Conservation (phyloP, 2,113 vertebrate species). For the Siphamia tubifer region DNA sequence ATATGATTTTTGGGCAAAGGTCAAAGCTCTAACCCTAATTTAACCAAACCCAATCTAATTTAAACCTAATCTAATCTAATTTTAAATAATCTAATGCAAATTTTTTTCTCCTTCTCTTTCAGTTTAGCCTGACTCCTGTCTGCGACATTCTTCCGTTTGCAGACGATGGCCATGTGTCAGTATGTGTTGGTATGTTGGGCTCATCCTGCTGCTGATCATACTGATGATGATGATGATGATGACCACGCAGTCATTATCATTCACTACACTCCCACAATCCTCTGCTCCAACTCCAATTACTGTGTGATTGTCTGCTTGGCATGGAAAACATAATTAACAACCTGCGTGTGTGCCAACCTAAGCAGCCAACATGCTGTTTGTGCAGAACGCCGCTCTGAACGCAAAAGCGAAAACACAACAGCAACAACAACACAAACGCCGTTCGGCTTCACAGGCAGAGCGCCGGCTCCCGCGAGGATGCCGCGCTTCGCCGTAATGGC, state of each 20-base stretch:
- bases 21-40: too few relatives aligned
- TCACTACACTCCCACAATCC: slow-evolving; percentile 62
- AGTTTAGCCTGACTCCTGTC: too few relatives aligned
- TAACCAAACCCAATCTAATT: too few relatives aligned
- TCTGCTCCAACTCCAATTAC: slow-evolving; percentile 70
- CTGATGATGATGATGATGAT: slow-evolving; percentile 51
- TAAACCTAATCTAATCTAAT: too few relatives aligned
- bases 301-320: slow-evolving; percentile 71
- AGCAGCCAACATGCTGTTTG: slow-evolving; percentile 71
- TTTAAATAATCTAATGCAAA: too few relatives aligned
- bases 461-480: slow-evolving; percentile 48
- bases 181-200: too few relatives aligned
- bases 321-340: slow-evolving; percentile 76
- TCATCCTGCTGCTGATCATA: neutral
- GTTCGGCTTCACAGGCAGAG: slow-evolving; percentile 61
- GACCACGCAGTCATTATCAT: slow-evolving; percentile 66
- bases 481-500: slow-evolving; percentile 37
- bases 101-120: too few relatives aligned
- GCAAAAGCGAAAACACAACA: slow-evolving; percentile 44
- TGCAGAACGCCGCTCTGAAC: slow-evolving; percentile 52
- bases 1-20: too few relatives aligned
- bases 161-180: too few relatives aligned
- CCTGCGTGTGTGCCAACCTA: slow-evolving; percentile 67
- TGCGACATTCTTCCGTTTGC: too few relatives aligned
- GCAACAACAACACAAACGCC: slow-evolving; percentile 38